Evolutionary conservation across 2,113 vertebrate species (phyloP), one percentile per base, ranked within the genome.

Genomic region (Myodes glareolus): DNA sequence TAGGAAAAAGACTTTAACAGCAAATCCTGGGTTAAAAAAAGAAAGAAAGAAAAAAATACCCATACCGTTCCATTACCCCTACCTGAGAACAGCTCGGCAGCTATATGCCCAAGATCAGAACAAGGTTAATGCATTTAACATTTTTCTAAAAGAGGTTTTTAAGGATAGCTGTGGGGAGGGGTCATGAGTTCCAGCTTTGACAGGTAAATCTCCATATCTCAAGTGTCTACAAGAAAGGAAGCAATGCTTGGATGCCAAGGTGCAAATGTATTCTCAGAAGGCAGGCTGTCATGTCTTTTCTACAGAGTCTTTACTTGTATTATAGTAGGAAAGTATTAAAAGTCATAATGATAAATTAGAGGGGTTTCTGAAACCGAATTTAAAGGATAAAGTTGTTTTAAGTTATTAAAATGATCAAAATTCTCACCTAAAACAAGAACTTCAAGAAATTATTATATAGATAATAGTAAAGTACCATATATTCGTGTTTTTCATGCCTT

Each of bases 1-100:
- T 85, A 50, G 97, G 98, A 98, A 98, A 98, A 98, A 98, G 97
- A 96, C 68, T 97, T 98, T 90, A 94, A 93, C 87, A 88, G 88
- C 6, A 96, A 98, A 97, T 72, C 73, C 80, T 91, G 23, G 19
- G 58, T 0, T 92, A 97, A 97, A 96, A 98, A 98, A 98, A 97
- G n/a, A n/a, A n/a, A n/a, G n/a, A n/a, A n/a, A n/a, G n/a, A n/a
- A n/a, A n/a, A n/a, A n/a, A n/a, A n/a, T n/a, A n/a, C n/a, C n/a
- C 82, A 85, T 95, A 96, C 89, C 97, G 98, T 98, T 94, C 96
- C 96, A 91, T 98, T 97, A 97, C 92, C n/a, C 91, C 2, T 36
- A 88, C 85, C 94, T 95, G 65, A 94, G 73, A 95, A 88, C 52
- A 92, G 94, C 93, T 98, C 98, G 95, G 81, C 94, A 90, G 92